phyloP scores from a whole-genome alignment of 2,113 vertebrate species.

The Ceyx cyanopectus region DNA sequence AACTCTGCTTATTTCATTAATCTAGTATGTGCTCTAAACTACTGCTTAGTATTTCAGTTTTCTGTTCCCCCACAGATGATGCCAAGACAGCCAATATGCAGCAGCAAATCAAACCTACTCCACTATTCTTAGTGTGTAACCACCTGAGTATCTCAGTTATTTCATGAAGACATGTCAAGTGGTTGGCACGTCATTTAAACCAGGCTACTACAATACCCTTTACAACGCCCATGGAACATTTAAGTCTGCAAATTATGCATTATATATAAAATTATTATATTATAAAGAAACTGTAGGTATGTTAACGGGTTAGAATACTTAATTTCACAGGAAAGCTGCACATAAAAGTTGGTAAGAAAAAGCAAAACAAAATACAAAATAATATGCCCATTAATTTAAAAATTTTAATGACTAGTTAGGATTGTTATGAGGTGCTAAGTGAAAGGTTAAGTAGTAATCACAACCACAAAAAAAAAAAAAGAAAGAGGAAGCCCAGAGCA shows the following conservation, averaged over 20 bases:
- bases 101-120: not conserved
- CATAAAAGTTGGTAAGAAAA: not conserved
- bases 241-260: not conserved
- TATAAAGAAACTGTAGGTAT: not conserved
- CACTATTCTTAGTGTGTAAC: not conserved
- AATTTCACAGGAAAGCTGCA: not conserved
- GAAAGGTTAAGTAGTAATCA: too few species aligned
- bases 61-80: not conserved
- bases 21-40: not conserved
- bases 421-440: too few species aligned
- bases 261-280: not conserved
- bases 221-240: not conserved
- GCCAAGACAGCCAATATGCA: not conserved
- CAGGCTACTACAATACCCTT: not conserved
- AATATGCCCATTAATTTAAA: not conserved
- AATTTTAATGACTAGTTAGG: too few species aligned
- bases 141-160: not conserved
- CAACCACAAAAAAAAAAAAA: too few species aligned
- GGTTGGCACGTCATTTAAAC: not conserved
- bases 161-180: not conserved
- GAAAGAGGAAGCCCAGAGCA: not conserved
- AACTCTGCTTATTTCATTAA: conserved; percentile 54
- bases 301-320: not conserved
- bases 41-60: not conserved
- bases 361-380: not conserved